Evolutionary conservation across 2,888 invertebrate genomes (phyloP).

Genomic region (Prosopocoilus inquinatus): DNA sequence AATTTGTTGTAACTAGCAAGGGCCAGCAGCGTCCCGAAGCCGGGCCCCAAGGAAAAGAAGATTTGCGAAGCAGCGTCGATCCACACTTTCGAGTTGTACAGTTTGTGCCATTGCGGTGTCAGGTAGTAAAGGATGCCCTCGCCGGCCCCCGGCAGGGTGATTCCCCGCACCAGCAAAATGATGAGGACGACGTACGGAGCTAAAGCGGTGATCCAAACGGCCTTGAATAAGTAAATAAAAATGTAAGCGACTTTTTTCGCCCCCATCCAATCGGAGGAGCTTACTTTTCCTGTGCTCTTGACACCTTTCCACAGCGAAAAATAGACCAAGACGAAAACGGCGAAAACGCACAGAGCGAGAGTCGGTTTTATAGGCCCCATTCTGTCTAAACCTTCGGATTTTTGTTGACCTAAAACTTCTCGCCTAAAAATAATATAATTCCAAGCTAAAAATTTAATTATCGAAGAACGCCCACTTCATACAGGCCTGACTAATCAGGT

Average conservation of each 20-base stretch:
- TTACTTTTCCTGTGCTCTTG: slow-evolving; percentile 87
- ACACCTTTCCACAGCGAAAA: slow-evolving; percentile 97
- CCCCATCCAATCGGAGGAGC: slow-evolving; percentile 6
- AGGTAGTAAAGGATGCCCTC: slow-evolving; percentile 86
- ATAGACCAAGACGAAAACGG: slow-evolving; percentile 90
- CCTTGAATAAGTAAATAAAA: slow-evolving; percentile 55
- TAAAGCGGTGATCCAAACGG: slow-evolving; percentile 93
- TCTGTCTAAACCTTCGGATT: slow-evolving; percentile 77
- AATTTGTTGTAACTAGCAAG: slow-evolving; percentile 93
- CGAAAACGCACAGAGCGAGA: slow-evolving; percentile 83
- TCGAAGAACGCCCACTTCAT: too few species aligned
- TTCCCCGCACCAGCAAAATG: slow-evolving; percentile 79
- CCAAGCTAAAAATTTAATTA: too few species aligned
- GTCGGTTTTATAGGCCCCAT: slow-evolving; percentile 89
- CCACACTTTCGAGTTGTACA: slow-evolving; percentile 82
- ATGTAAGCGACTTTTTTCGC: neutral
- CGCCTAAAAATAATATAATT: slow-evolving; percentile 70
- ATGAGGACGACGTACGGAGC: slow-evolving; percentile 89
- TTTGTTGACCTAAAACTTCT: slow-evolving; percentile 81
- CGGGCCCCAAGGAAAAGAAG: slow-evolving; percentile 91
- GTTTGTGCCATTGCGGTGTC: slow-evolving; percentile 85
- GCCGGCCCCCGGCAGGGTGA: slow-evolving; percentile 80
- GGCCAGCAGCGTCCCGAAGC: slow-evolving; percentile 87
- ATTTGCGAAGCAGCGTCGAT: slow-evolving; percentile 92
- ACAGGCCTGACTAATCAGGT: too few species aligned